Conservation (phyloP, 1,140 invertebrate species). For the Polypedilum pembai region DNA sequence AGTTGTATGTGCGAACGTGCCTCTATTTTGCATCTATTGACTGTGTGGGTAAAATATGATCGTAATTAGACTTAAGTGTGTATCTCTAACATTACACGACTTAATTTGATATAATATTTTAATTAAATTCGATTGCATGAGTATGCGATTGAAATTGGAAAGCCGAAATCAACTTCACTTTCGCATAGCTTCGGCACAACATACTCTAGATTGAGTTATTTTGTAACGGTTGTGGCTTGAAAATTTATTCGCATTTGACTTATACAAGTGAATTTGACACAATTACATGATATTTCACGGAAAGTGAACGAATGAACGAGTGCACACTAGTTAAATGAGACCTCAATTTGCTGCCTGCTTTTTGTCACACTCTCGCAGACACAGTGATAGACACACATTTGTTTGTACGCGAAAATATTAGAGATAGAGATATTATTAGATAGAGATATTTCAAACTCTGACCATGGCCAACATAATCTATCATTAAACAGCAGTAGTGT, state of each 20-base stretch:
- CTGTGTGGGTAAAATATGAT: too few relatives aligned
- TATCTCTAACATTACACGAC: too few relatives aligned
- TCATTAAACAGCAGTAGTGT: slow-evolving; percentile 10
- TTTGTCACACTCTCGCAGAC: too few relatives aligned
- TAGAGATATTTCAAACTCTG: background rate
- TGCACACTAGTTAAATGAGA: too few relatives aligned
- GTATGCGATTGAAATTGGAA: background rate
- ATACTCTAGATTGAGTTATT: background rate
- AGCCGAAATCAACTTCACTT: background rate
- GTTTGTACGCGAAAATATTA: too few relatives aligned
- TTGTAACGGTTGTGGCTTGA: slow-evolving; percentile 1
- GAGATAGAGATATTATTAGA: too few relatives aligned
- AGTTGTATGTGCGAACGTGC: background rate
- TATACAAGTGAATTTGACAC: slow-evolving; percentile 21
- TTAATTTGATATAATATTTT: background rate
- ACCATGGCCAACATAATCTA: slow-evolving; percentile 16
- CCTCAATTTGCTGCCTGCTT: too few relatives aligned
- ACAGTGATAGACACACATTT: too few relatives aligned
- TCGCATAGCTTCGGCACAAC: background rate
- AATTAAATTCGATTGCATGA: background rate
- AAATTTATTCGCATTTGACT: background rate
- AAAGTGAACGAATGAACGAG: too few relatives aligned
- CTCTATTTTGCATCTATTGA: background rate
- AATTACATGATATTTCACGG: slow-evolving; percentile 15
- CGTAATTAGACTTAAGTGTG: background rate